Conservation (phyloP, 30 jellyfish, hydroid and myxozoan species). For the Nemopilema nomurai region DNA sequence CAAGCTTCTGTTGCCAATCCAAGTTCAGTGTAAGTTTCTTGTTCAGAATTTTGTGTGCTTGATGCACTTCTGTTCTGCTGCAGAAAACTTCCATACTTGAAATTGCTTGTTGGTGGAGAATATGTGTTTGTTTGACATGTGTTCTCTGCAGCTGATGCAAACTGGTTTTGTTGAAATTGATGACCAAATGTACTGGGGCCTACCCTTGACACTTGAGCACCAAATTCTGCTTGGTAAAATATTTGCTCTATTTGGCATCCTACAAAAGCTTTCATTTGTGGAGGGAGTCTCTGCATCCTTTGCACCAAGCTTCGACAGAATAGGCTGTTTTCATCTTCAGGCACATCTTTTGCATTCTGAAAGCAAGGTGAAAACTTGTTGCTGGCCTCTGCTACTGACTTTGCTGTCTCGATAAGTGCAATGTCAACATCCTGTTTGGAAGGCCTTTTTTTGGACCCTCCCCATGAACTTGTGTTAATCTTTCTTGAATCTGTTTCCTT, state of each 20-base stretch:
- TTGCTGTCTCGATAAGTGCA: conserved; percentile 38
- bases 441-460: conserved; percentile 24
- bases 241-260: conserved; percentile 11
- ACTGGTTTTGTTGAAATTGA: conserved; percentile 18
- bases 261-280: conserved; percentile 19
- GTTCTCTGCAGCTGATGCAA: conserved; percentile 16
- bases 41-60: conserved; percentile 25
- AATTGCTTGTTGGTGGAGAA: conserved; percentile 28
- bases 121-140: conserved; percentile 23
- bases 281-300: conserved; percentile 23
- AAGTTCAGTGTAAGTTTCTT: conserved; percentile 24
- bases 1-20: conserved; percentile 17
- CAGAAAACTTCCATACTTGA: conserved; percentile 22
- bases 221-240: conserved; percentile 26
- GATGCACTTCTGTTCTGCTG: conserved; percentile 42
- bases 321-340: conserved; percentile 45
- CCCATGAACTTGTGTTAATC: conserved; percentile 33
- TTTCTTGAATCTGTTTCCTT: conserved; percentile 39
- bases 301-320: conserved; percentile 14
- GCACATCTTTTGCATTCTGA: conserved; percentile 28
- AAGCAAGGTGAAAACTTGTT: conserved; percentile 33
- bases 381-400: conserved; percentile 55
- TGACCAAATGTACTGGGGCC: neutral
- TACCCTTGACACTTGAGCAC: neutral
- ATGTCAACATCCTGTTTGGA: conserved; percentile 39